phyloP scores from a whole-genome alignment of 1,140 invertebrate genomes.

The Ericerus pela region DNA sequence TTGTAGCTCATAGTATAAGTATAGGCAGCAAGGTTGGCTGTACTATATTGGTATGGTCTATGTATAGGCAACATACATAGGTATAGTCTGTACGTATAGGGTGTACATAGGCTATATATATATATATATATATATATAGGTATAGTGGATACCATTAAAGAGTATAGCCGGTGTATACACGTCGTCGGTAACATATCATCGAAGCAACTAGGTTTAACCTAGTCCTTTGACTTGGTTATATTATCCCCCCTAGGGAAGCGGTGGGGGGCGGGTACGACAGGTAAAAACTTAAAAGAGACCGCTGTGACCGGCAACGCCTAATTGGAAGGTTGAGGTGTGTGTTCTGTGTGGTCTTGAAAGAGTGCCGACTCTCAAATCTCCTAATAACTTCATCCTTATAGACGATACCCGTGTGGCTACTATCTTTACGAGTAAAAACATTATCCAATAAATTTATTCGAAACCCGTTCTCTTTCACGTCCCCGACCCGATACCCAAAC shows the following conservation, averaged over 20 bases:
- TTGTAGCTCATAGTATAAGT: too few relatives aligned
- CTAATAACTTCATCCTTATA: constrained; percentile 9
- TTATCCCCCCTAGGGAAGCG: constrained; percentile 5
- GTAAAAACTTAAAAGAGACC: constrained; percentile 6
- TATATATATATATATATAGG: too few relatives aligned
- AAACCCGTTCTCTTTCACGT: constrained; percentile 5
- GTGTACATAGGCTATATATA: too few relatives aligned
- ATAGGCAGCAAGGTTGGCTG: too few relatives aligned
- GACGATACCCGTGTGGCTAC: constrained; percentile 8
- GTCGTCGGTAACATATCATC: constrained; percentile 8
- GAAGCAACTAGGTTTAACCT: constrained; percentile 9
- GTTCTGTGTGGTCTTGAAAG: constrained; percentile 11
- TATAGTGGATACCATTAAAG: too few relatives aligned
- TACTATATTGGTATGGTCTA: too few relatives aligned
- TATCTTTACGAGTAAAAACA: constrained; percentile 11
- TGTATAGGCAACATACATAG: too few relatives aligned
- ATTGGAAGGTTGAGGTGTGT: constrained; percentile 11
- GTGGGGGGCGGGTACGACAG: constrained; percentile 7
- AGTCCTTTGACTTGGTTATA: constrained; percentile 8
- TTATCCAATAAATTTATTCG: constrained; percentile 10
- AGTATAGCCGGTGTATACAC: background rate
- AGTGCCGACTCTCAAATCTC: constrained; percentile 11
- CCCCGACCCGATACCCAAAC: too few relatives aligned
- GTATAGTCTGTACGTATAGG: too few relatives aligned
- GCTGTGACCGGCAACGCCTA: constrained; percentile 10